Percentiles rank a stretch among this genome's conserved stretches.
Conservation (phyloP, 2,797 vertebrate genomes). For the Psittacula echo region DNA sequence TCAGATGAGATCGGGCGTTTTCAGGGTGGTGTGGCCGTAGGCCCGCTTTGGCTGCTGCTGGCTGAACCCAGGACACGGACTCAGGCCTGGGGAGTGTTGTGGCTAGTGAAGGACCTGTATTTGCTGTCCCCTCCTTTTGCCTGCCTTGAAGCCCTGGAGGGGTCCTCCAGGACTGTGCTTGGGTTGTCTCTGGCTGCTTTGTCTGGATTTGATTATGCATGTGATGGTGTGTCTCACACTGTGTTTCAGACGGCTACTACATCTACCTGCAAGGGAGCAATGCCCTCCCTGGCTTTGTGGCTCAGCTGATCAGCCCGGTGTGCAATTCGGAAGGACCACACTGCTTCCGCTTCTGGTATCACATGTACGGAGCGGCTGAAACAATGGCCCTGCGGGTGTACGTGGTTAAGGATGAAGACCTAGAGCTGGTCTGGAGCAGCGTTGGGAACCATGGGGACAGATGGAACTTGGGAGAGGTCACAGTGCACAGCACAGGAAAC, state of each 20-base stretch:
- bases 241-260: slow-evolving; percentile 49
- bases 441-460: slow-evolving; percentile 64
- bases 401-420: slow-evolving; percentile 2
- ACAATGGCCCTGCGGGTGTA: slow-evolving; percentile 80
- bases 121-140: background rate
- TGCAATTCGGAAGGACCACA: slow-evolving; percentile 74
- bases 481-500: slow-evolving; percentile 57
- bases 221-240: background rate
- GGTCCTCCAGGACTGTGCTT: background rate
- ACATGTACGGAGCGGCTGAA: slow-evolving; percentile 80
- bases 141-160: background rate
- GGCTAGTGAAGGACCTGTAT: background rate
- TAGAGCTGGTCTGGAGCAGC: slow-evolving; percentile 68
- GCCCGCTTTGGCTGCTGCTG: too few relatives aligned
- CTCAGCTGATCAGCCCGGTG: slow-evolving; percentile 72
- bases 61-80: too few relatives aligned
- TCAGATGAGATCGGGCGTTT: too few relatives aligned
- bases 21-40: too few relatives aligned
- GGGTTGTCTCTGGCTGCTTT: background rate
- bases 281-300: background rate
- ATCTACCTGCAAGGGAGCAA: slow-evolving; percentile 15
- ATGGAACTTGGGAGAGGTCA: slow-evolving; percentile 75
- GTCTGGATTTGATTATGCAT: background rate
- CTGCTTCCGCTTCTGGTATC: slow-evolving; percentile 87
- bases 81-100: background rate